phyloP scores from a whole-genome alignment of 1,140 invertebrate genomes.

The Drosophila insularis region DNA sequence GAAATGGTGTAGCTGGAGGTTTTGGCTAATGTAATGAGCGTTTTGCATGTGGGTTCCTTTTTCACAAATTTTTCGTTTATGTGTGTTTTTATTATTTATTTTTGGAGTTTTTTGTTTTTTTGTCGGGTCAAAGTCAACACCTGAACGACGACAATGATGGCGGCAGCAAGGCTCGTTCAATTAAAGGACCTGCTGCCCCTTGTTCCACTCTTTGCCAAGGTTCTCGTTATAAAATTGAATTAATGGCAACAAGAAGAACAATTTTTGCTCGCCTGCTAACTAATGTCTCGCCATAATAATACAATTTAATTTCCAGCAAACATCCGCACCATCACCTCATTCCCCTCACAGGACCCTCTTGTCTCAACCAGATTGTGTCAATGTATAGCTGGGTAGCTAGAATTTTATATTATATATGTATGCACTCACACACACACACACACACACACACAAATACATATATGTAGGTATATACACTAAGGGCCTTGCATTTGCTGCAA shows the following conservation, averaged over 20 bases:
- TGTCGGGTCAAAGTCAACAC: constrained; percentile 67
- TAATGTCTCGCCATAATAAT: constrained; percentile 80
- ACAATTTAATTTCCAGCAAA: constrained; percentile 81
- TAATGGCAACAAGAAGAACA: constrained; percentile 57
- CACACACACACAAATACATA: background rate
- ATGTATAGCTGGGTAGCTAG: constrained; percentile 44
- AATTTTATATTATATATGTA: constrained; percentile 23
- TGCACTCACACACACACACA: constrained; percentile 29
- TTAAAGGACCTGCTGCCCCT: constrained; percentile 46
- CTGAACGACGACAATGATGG: constrained; percentile 41
- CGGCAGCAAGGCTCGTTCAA: constrained; percentile 55
- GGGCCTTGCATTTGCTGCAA: constrained; percentile 59
- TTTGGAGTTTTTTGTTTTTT: constrained; percentile 36
- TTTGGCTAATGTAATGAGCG: constrained; percentile 72
- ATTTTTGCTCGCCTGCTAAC: constrained; percentile 64
- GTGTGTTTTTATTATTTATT: constrained; percentile 24
- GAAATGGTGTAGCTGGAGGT: background rate
- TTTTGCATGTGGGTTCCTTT: constrained; percentile 62
- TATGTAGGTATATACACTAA: background rate
- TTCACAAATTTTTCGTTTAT: background rate
- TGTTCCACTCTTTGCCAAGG: background rate
- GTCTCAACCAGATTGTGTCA: constrained; percentile 50
- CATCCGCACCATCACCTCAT: constrained; percentile 53
- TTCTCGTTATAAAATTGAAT: constrained; percentile 63
- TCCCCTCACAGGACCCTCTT: background rate